Evolutionary conservation across 1,140 invertebrate species (phyloP), one percentile per base, ranked within the genome.

Genomic region (Hirudo medicinalis): DNA sequence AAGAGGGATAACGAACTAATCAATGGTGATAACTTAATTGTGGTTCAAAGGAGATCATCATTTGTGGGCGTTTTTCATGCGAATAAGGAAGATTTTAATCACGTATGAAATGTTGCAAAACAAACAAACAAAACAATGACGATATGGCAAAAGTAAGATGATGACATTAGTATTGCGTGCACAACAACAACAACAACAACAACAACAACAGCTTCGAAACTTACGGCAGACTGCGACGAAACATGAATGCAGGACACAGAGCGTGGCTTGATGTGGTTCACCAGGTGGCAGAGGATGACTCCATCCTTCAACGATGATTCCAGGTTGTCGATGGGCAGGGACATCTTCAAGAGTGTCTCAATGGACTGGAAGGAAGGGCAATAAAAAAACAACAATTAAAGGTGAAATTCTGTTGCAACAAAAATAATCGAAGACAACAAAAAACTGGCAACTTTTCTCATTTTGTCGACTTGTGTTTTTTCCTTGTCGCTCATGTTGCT

Each of bases 191-290:
- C n/a, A n/a, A n/a, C n/a, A 40, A 11, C 11, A 40, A 40, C 40
- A 49, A 49, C 43, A 49, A 49, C 43, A 49, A 49, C 40, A 40
- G 4, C 40, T 11, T 4, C 43, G 43, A 0, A 11, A 63, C 87
- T 87, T 82, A 94, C 92, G 86, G 93, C 91, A 78, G 91, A 90
- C 71, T 91, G 89, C 73, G 91, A 94, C 75, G 92, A 92, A 77
- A 96, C 92, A 84, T 94, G 92, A 73, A 96, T 94, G 78, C 90
- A 93, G 68, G 89, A 89, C 54, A 96, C 91, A 66, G 92, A 88
- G 76, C 91, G 85, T 19, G 92, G 91, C 75, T 88, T 86, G 73
- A 96, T 89, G 80, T 92, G 89, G 80, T 95, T 95, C 49, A 91
- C 92, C 72, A 96, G 84, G 83, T 96, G 92, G 80, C 93, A 95